Conservation (phyloP, 1,140 invertebrate genomes). For the Bombus difficillimus region DNA sequence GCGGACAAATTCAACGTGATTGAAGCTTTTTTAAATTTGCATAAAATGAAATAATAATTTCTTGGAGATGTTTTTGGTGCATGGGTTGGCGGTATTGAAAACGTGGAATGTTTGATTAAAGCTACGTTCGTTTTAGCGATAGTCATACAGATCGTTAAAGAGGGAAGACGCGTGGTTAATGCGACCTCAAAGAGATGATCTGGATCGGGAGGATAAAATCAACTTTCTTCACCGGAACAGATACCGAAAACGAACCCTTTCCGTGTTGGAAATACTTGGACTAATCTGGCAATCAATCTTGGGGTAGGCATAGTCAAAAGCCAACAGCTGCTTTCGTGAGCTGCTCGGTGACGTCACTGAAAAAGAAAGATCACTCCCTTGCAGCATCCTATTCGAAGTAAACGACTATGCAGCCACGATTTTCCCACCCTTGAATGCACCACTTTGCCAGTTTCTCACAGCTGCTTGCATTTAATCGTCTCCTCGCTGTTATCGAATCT, state of each 20-base stretch:
- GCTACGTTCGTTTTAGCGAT: not conserved
- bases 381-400: slow-evolving; percentile 64
- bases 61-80: no score
- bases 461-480: slow-evolving; percentile 63
- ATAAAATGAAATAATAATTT: no score
- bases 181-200: not conserved
- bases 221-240: slow-evolving; percentile 23
- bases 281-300: slow-evolving; percentile 71
- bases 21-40: no score
- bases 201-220: slow-evolving; percentile 48
- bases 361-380: slow-evolving; percentile 66
- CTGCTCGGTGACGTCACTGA: slow-evolving; percentile 57
- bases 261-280: slow-evolving; percentile 54
- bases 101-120: no score
- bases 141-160: not conserved
- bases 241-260: slow-evolving; percentile 54
- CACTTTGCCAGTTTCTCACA: slow-evolving; percentile 52
- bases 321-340: slow-evolving; percentile 64
- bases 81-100: no score
- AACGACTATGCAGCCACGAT: slow-evolving; percentile 50
- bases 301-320: slow-evolving; percentile 54
- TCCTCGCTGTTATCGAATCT: slow-evolving; percentile 17
- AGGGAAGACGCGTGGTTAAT: slow-evolving; percentile 3
- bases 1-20: no score
- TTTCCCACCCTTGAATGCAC: slow-evolving; percentile 63